A percentile compares a stretch with the other conserved stretches of the same genome.
Evolutionary conservation across 1,140 invertebrate genomes (phyloP).

Genomic region (Antheraea mylitta): DNA sequence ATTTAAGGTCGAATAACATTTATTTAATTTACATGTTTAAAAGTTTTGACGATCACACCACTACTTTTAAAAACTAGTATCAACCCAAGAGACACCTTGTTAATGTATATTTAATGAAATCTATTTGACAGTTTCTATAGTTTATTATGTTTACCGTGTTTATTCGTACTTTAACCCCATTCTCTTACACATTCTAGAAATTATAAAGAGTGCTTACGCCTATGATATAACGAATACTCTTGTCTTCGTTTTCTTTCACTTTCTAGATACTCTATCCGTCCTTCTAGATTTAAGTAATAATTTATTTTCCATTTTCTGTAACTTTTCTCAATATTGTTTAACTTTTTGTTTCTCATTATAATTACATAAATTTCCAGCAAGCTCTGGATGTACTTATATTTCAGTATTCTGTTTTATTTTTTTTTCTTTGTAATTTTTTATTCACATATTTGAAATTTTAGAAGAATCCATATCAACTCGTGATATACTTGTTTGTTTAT

Average conservation of each 20-base stretch:
- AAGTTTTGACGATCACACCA: background rate
- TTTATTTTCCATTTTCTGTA: constrained; percentile 18
- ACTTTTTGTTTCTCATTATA: constrained; percentile 3
- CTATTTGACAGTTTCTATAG: too few relatives aligned
- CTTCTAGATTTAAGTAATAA: constrained; percentile 32
- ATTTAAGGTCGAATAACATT: background rate
- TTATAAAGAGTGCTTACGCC: background rate
- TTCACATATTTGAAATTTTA: constrained; percentile 18
- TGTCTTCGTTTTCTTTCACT: background rate
- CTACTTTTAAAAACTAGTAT: background rate
- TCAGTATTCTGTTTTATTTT: constrained; percentile 37
- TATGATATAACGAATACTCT: background rate
- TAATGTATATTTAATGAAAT: background rate
- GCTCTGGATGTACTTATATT: constrained; percentile 51
- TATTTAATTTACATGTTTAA: background rate
- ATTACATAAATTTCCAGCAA: constrained; percentile 10
- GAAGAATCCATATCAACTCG: constrained; percentile 48
- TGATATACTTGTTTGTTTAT: constrained; percentile 37
- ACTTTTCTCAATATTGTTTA: background rate
- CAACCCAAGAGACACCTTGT: background rate
- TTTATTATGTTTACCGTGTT: background rate
- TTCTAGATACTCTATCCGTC: constrained; percentile 32
- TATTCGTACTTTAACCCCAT: background rate
- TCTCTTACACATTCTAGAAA: background rate
- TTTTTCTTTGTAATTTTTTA: constrained; percentile 14